Evolutionary conservation across 2,888 invertebrate species (phyloP), one percentile per base, ranked within the genome.

Genomic region (Trissolcus japonicus): DNA sequence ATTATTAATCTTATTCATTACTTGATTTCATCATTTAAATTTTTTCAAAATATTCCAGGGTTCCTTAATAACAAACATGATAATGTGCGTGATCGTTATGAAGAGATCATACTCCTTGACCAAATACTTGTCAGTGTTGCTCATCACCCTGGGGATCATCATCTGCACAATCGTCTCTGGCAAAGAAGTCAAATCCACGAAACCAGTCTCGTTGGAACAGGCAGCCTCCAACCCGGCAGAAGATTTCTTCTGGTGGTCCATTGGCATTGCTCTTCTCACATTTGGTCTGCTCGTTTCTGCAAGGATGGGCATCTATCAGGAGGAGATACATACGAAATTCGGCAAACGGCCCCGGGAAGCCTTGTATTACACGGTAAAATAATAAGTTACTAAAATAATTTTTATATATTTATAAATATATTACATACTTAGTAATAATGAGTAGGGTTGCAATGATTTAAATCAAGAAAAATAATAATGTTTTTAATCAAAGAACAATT

Each of bases 41-140:
- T 54, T 54, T n/a, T n/a, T n/a, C n/a, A n/a, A n/a, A n/a, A 11
- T 17, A 1, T 61, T 61, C 71, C 87, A 95, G 95, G 98, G 98
- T 1, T 98, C 98, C 3, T 90, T 99, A 35, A 96, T 99, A 91
- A 97, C 98, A 0, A 99, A 98, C 89, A 95, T 99, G 94, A 92
- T 98, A 40, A 95, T 99, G 93, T 97, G 98, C 13, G 95, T 97
- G 43, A 91, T 97, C 82, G 94, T 99, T 76, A 89, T 98, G 46
- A 95, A 96, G 83, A 96, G 95, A 85, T 91, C 91, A 59, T 98
- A 98, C 84, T 91, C 93, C 1, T 89, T 93, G 2, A 92, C 94
- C 40, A 98, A 99, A 89, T 98, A 98, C 89, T 77, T 97, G 7
- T 96, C 99, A 0, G 96, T 99, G 6, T 89, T 94, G 7, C 95